A percentile compares a stretch with the other conserved stretches of the same genome.
Conservation (phyloP, 2,888 invertebrate species). For the Hedya salicella region DNA sequence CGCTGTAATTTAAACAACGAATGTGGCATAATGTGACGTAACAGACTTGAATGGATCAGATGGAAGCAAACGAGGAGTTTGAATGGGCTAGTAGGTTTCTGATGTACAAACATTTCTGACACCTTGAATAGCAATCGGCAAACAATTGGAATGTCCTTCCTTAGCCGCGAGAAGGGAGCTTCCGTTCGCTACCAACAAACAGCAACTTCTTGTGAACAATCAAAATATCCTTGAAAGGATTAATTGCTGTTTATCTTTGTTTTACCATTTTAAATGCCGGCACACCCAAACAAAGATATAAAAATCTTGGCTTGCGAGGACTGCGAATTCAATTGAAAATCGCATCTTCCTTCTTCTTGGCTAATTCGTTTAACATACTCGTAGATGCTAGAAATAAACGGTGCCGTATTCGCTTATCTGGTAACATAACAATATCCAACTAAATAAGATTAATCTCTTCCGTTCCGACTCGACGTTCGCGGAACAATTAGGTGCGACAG, state of each 20-base stretch:
- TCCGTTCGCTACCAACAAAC: conserved; percentile 52
- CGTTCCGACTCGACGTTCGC: conserved; percentile 26
- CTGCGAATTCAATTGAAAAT: neutral
- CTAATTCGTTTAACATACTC: conserved; percentile 27
- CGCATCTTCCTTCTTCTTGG: conserved; percentile 4
- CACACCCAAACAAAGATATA: conserved; percentile 1
- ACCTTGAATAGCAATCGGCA: conserved; percentile 52
- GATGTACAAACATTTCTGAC: conserved; percentile 61
- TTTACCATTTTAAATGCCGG: conserved; percentile 19
- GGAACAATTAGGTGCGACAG: conserved; percentile 21
- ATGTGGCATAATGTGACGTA: conserved; percentile 55
- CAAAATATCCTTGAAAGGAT: conserved; percentile 42
- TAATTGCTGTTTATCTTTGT: conserved; percentile 43
- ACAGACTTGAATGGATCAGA: conserved; percentile 60
- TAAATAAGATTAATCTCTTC: conserved; percentile 36
- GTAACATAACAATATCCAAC: conserved; percentile 25
- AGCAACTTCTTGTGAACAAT: conserved; percentile 35
- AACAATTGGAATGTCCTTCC: conserved; percentile 52
- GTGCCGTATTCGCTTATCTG: conserved; percentile 21
- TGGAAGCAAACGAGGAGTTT: conserved; percentile 42
- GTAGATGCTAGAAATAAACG: conserved; percentile 17
- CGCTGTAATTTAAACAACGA: conserved; percentile 55
- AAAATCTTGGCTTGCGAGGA: neutral
- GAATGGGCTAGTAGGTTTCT: conserved; percentile 45
- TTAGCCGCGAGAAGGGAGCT: conserved; percentile 57